These are phyloP conservation scores for Sylvicapra grimmia DNA, from an alignment of 2,113 vertebrate genomes.

Conservation along the genomic window DNA sequence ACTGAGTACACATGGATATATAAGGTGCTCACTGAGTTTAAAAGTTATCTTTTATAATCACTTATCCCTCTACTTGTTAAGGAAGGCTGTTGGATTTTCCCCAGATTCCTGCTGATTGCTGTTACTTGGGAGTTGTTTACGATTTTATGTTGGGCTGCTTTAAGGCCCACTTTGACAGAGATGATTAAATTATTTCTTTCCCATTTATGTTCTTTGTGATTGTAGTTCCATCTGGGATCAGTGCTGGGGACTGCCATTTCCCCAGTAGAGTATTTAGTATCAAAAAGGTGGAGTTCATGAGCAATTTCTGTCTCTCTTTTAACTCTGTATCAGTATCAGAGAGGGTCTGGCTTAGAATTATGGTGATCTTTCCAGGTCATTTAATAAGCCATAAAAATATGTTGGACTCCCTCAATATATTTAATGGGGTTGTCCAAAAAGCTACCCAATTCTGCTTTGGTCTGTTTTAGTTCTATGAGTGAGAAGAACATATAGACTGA, in stretches of 20 bases:
- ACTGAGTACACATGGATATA: background rate
- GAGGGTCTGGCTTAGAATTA: background rate
- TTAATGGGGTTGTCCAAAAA: background rate
- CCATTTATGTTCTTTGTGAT: background rate
- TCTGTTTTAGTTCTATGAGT: background rate
- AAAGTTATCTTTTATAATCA: background rate
- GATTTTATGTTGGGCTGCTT: background rate
- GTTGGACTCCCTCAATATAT: background rate
- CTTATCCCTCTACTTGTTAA: background rate
- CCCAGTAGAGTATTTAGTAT: background rate
- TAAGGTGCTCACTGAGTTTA: background rate
- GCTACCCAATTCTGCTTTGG: background rate
- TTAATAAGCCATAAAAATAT: background rate
- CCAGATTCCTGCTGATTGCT: background rate
- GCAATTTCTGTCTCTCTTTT: background rate
- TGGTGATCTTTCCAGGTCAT: background rate
- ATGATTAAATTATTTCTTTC: background rate
- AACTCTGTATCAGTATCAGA: background rate
- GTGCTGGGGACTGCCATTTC: background rate
- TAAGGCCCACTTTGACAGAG: background rate
- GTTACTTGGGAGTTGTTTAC: background rate
- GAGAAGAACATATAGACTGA: background rate
- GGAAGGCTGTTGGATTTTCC: background rate
- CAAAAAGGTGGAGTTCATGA: background rate
- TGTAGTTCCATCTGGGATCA: background rate